Evolutionary conservation across 2,888 invertebrate genomes (phyloP).

Genomic region (Drosophila lacicola): DNA sequence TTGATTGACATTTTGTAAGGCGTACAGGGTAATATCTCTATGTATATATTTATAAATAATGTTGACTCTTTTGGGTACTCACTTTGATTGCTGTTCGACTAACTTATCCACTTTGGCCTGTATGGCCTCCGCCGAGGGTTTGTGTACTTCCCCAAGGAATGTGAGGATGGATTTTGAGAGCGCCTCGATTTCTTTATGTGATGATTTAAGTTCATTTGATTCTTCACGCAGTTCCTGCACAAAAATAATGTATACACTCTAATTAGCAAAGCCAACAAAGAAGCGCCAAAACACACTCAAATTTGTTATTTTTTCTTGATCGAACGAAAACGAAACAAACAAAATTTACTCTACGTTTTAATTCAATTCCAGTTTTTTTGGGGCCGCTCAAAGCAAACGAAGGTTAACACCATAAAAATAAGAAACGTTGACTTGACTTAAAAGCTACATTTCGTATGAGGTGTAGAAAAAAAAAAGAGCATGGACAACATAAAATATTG

Average conservation of each 20-base stretch:
- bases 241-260: constrained; percentile 14
- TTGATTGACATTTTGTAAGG: not conserved
- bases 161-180: constrained; percentile 90
- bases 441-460: constrained; percentile 15
- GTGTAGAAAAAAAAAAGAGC: constrained; percentile 15
- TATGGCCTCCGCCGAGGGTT: constrained; percentile 89
- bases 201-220: constrained; percentile 89
- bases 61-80: constrained; percentile 71
- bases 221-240: constrained; percentile 90
- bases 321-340: constrained; percentile 24
- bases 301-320: constrained; percentile 8
- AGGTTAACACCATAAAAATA: constrained; percentile 57
- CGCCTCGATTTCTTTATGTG: constrained; percentile 88
- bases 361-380: constrained; percentile 65
- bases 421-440: constrained; percentile 39
- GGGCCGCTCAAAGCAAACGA: constrained; percentile 33
- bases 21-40: too few relatives aligned
- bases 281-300: constrained; percentile 5
- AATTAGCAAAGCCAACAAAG: constrained; percentile 18
- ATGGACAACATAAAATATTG: constrained; percentile 42
- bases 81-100: constrained; percentile 89
- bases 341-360: constrained; percentile 31
- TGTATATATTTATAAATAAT: too few relatives aligned
- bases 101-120: constrained; percentile 90
- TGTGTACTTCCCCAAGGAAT: constrained; percentile 89